These are phyloP conservation scores for Myotis planiceps DNA, from an alignment of 2,797 vertebrate species.

Conservation along the genomic window DNA sequence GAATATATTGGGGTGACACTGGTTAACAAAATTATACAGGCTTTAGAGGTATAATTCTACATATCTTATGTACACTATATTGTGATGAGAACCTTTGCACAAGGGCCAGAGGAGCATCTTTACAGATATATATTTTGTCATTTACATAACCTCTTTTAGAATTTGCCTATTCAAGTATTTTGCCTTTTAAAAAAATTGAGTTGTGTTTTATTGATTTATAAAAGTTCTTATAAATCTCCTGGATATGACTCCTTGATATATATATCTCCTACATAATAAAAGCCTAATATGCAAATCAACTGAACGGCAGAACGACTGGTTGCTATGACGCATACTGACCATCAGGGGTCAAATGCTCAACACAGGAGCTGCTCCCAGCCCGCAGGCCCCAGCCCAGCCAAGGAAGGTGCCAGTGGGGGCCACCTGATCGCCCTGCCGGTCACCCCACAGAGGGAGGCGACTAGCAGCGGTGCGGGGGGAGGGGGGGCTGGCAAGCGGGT, in stretches of 20 bases:
- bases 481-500: too few species aligned
- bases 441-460: too few species aligned
- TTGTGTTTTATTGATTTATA: neutral
- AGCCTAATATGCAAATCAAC: too few species aligned
- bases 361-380: too few species aligned
- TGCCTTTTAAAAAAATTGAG: neutral
- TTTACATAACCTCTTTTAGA: neutral
- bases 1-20: neutral
- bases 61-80: neutral
- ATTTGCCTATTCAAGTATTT: neutral
- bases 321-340: too few species aligned
- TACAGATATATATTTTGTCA: neutral
- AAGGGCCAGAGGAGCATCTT: neutral
- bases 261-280: too few species aligned
- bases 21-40: neutral
- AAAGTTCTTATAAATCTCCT: neutral
- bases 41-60: neutral
- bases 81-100: neutral
- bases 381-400: too few species aligned
- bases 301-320: fast-evolving
- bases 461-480: too few species aligned
- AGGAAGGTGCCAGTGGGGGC: too few species aligned
- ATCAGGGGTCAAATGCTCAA: too few species aligned
- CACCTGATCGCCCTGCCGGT: fast-evolving
- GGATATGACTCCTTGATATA: neutral